Base-by-base conservation (phyloP, 2,888 invertebrate species). In the Rotaria sp. region DNA sequence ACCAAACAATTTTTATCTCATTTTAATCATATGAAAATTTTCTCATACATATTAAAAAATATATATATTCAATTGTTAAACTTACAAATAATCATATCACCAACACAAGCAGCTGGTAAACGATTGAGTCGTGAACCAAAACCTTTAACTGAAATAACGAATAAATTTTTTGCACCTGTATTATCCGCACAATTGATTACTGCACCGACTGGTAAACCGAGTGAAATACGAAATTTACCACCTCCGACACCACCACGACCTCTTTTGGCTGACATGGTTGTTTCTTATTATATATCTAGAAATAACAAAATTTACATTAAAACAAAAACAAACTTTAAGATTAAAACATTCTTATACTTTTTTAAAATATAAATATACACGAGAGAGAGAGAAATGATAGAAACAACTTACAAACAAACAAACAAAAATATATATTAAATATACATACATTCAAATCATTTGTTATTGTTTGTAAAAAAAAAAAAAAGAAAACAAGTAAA, bases 141-240 rank as follows among this genome's bases (percentile, higher is more conserved):
- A 89, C 99, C 99, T 92, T 96, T 96, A 52, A 99, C 99, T 89
- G 98, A 97, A 90, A 99, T 99, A 85, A 99, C 96, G 93, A 96
- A 99, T 92, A 99, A 93, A 92, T 99, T 99, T 93, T 99, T 99
- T 88, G 96, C 99, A 89, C 98, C 97, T 92, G 98, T 98, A 92
- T 99, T 99, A 92, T 99, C 99, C 88, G 99, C 99, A 92, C 99
- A 99, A 92, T 99, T 99, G 92, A 99, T 98, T 86, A 99, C 97
- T 88, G 99, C 99, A 89, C 98, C 99, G 88, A 99, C 99, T 89
- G 99, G 99, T 91, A 99, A 94, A 95, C 96, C 98, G 92, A 99
- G 94, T 88, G 98, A 97, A 92, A 99, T 97, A 92, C 98, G 94
- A 94, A 99, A 99, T 93, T 99, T 99, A 91, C 97, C 97, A 94